Percentiles rank a stretch among this genome's conserved stretches.
Evolutionary conservation across 2,888 invertebrate genomes (phyloP).

Genomic region (Rhimphoctona megacephalus): DNA sequence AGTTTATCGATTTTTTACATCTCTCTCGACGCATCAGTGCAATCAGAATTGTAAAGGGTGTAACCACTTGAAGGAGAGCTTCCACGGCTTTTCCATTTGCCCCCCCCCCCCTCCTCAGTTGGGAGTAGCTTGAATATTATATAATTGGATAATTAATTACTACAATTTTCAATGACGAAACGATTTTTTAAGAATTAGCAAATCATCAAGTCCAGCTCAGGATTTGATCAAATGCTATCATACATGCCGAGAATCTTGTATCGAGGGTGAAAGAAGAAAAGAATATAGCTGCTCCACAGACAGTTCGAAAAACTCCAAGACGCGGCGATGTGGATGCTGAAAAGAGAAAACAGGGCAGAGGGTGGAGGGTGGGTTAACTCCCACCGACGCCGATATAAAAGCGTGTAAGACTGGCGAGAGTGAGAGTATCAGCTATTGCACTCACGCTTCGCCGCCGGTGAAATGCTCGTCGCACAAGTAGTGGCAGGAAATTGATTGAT

Average conservation of each 20-base stretch:
- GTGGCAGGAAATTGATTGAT: constrained; percentile 83
- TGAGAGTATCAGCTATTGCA: constrained; percentile 80
- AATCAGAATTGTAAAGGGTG: not conserved
- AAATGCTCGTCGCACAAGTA: constrained; percentile 80
- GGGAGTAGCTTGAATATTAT: not conserved
- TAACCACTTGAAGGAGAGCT: not conserved
- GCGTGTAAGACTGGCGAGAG: constrained; percentile 14
- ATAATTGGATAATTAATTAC: not conserved
- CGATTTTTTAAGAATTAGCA: not conserved
- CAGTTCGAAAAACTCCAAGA: not conserved
- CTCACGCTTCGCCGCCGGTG: constrained; percentile 80
- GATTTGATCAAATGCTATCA: too few species aligned
- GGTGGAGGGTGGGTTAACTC: not conserved
- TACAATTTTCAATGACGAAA: not conserved
- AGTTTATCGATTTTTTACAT: not conserved
- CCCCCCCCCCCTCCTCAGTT: too few species aligned
- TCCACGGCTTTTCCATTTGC: not conserved
- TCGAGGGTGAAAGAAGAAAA: not conserved
- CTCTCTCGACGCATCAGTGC: not conserved
- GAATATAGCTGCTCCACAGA: not conserved
- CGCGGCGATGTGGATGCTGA: constrained; percentile 15
- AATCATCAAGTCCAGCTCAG: not conserved
- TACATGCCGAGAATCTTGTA: too few species aligned
- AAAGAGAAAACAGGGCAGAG: not conserved
- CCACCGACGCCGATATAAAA: constrained; percentile 12